phyloP scores from a whole-genome alignment of 2,113 vertebrate genomes.

The Tragelaphus strepsiceros region DNA sequence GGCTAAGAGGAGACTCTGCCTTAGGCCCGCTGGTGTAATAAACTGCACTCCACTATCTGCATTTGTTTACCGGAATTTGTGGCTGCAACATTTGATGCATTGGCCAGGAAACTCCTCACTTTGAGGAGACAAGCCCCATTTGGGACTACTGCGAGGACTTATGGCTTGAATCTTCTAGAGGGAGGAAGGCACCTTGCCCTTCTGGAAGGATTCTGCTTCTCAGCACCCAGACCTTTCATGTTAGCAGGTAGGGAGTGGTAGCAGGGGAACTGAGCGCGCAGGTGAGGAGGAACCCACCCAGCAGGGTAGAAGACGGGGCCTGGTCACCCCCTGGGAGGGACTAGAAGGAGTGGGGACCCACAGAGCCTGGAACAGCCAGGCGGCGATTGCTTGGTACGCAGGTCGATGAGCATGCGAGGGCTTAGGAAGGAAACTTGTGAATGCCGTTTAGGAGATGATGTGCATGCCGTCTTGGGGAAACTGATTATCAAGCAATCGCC shows the following conservation, averaged over 20 bases:
- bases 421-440: neutral
- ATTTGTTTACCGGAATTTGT: rapidly evolving
- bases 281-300: neutral
- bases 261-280: rapidly evolving
- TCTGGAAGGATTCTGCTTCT: neutral
- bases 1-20: neutral
- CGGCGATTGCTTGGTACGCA: neutral
- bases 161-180: neutral
- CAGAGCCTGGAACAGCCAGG: no score
- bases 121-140: neutral
- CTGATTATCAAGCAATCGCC: neutral
- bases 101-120: neutral
- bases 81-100: neutral
- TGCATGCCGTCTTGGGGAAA: neutral
- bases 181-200: neutral
- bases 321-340: no score
- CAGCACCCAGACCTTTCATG: neutral
- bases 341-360: no score
- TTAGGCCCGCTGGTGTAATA: rapidly evolving
- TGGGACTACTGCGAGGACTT: neutral
- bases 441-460: neutral
- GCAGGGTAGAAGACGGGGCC: neutral
- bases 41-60: neutral
- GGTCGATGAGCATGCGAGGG: rapidly evolving
- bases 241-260: neutral